phyloP scores from a whole-genome alignment of 1,140 invertebrate species.

The Oedothorax gibbosus region DNA sequence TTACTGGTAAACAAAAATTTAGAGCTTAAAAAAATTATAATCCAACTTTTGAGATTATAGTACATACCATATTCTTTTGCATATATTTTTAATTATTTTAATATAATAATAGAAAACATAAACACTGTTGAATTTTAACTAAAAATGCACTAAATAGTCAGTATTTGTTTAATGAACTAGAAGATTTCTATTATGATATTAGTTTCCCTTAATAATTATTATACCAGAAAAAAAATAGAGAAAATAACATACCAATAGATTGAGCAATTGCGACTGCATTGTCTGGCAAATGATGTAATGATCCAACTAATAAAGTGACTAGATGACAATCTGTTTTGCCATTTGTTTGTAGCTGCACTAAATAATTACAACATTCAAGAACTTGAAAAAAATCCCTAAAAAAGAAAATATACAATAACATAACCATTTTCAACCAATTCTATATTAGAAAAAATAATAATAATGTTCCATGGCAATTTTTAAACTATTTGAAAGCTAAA shows the following conservation, averaged over 20 bases:
- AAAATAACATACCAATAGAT: constrained; percentile 70
- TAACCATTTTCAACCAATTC: not conserved
- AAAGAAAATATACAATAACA: constrained; percentile 36
- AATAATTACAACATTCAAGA: constrained; percentile 78
- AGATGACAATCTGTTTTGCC: constrained; percentile 68
- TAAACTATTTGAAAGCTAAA: no score
- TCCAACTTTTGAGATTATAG: no score
- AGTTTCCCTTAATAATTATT: not conserved
- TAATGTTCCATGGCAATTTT: not conserved
- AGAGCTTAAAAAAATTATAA: no score
- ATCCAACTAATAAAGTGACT: constrained; percentile 75
- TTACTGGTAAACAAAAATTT: no score
- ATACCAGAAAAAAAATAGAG: not conserved
- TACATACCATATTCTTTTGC: no score
- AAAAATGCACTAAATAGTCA: no score
- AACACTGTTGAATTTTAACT: no score
- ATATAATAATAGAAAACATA: no score
- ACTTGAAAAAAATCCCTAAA: constrained; percentile 76
- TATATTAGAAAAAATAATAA: not conserved
- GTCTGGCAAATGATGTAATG: constrained; percentile 65
- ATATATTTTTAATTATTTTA: no score
- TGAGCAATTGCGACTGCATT: constrained; percentile 72
- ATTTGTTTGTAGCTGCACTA: constrained; percentile 72
- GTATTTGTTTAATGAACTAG: no score
- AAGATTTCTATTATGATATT: not conserved